Base-by-base conservation (phyloP, 2,113 vertebrate species). In the Poecilia latipinna region DNA sequence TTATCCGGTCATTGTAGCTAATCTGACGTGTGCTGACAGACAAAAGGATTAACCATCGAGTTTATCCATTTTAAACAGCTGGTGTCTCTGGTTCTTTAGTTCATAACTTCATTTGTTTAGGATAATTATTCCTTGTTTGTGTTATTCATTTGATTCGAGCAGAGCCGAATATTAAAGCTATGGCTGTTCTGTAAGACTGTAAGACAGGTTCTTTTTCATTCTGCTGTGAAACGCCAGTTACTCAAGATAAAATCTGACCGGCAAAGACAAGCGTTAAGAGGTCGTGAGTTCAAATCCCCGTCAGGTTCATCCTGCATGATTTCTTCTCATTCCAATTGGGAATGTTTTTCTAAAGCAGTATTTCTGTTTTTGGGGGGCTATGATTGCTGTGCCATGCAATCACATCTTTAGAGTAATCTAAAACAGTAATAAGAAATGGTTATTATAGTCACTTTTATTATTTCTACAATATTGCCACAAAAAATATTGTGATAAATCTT, bases 31-130 rank as follows among this genome's bases (percentile, higher is more conserved):
- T 31, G n/a, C 75, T 72, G 35, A 2, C 19, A 3, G 63, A 66
- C 61, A 77, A 29, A 28, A 32, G 70, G 86, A 82, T 83, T 86
- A 84, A 70, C 77, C 26, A 51, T 7, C 7, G 31, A 26, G 66
- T 24, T 37, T 68, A 75, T n/a, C 29, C 8, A 12, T 17, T 72
- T 65, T 31, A 60, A 65, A 61, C 24, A 22, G 28, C 1, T 15
- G 22, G 5, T 7, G 6, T 15, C 28, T 42, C 2, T 33, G 10
- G 22, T 3, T 54, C 26, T 33, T 0, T 12, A 54, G 28, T 22
- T 57, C 8, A 33, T 57, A 13, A 8, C 4, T 39, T 31, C 5
- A 3, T 24, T 22, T 10, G 22, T 57, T 33, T 22, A 35, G 5
- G 31, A 64, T 33, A 10, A 64, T 15, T 22, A 64, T 8, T 17